These are phyloP conservation scores for Melanocharis versteri DNA, from an alignment of 2,113 vertebrate species.

Conservation along the genomic window DNA sequence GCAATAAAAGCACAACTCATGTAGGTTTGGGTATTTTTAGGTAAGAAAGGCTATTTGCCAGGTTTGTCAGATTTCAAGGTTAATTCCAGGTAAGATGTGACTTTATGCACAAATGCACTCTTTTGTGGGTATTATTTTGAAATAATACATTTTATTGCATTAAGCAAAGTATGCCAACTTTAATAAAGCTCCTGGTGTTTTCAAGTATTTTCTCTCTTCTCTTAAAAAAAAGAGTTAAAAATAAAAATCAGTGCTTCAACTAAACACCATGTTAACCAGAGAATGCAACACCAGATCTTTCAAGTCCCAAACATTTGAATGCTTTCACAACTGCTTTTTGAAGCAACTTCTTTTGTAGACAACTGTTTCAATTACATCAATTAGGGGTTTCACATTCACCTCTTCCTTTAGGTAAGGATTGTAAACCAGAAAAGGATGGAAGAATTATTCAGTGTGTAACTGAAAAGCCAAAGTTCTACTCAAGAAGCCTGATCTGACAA, in stretches of 20 bases:
- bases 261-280: background rate
- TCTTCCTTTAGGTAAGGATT: background rate
- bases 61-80: background rate
- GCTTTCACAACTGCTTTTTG: background rate
- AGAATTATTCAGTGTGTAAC: background rate
- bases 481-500: background rate
- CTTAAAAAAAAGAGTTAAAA: background rate
- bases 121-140: background rate
- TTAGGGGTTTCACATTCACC: background rate
- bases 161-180: background rate
- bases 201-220: background rate
- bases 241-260: background rate
- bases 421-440: background rate
- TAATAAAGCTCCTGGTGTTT: background rate
- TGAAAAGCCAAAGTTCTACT: background rate
- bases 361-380: background rate
- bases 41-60: background rate
- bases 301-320: background rate
- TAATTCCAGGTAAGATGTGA: background rate
- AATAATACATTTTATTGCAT: background rate
- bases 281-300: background rate
- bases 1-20: background rate
- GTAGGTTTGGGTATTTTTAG: background rate
- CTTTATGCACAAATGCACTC: background rate
- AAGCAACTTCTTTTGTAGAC: background rate